Conservation (phyloP, 2,888 invertebrate species). For the Apodemia duryi region DNA sequence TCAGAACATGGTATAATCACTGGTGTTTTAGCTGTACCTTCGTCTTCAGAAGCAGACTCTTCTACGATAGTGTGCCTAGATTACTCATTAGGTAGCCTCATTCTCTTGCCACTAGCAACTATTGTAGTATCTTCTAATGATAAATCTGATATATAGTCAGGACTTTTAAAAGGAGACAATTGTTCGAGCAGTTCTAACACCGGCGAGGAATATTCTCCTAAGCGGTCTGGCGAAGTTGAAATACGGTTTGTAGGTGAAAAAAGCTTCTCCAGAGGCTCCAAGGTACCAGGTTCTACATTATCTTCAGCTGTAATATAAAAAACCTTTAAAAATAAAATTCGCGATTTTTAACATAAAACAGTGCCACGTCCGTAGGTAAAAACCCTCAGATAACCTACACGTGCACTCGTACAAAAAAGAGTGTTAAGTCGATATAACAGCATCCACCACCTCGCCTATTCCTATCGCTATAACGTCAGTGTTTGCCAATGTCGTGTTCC, state of each 20-base stretch:
- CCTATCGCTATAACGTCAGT: background rate
- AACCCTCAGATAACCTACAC: background rate
- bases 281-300: background rate
- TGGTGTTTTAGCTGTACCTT: constrained; percentile 17
- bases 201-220: constrained; percentile 5
- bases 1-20: background rate
- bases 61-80: constrained; percentile 16
- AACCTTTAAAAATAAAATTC: background rate
- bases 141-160: constrained; percentile 6
- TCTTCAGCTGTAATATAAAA: constrained; percentile 5
- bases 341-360: background rate
- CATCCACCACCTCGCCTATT: background rate
- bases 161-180: constrained; percentile 2
- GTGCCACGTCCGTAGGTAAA: background rate
- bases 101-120: constrained; percentile 12
- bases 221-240: background rate
- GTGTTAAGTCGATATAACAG: background rate
- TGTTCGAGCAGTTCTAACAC: background rate
- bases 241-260: background rate
- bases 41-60: constrained; percentile 22
- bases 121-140: background rate
- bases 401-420: background rate
- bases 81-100: constrained; percentile 18
- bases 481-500: no score
- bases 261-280: background rate